Base-by-base conservation (phyloP, 1,140 invertebrate genomes). In the Episyrphus balteatus region DNA sequence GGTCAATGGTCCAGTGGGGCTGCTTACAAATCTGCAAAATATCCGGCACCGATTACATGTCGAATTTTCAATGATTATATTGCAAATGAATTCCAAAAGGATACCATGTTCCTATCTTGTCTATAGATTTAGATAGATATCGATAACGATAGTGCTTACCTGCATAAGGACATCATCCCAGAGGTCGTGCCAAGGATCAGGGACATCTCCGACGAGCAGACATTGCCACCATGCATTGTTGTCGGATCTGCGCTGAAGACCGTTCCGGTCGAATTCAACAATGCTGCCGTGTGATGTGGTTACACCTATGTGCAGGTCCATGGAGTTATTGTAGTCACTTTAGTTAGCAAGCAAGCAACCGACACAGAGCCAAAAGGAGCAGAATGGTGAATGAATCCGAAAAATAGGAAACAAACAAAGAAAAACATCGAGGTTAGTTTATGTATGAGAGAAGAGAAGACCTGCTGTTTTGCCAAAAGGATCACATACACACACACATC, bases 241-340 rank as follows among this genome's bases (percentile, higher is more conserved):
- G 55, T 66, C 51, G 70, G 73, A 52, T 15, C 58, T 59, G 21
- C 59, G 60, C 42, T 48, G 63, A 12, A 88, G 71, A 18, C 86
- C 86, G 55, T 80, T 69, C 54, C 75, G 75, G 74, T 86, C 83
- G 68, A 83, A 88, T 70, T 88, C 86, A 48, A 84, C 77, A 15
- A 88, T 81, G 60, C 72, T 73, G 42, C 84, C 83, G 49, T 73
- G 73, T 42, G 82, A 86, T 56, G 80, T 82, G 39, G 84, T 88
- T 46, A 89, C 77, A 37, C 84, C 85, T 67, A 88, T 88, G 66
- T 89, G 86, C 42, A 89, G 75, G 73, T 88, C 83, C 66, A 80
- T 81, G 37, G 79, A 79, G 69, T 85, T 83, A 59, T 78, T 79
- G 66, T 86, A 87, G 67, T 84, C 79, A 70, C 84, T 86, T 68